A percentile compares a stretch with the other conserved stretches of the same genome.
Conservation (phyloP, 2,797 vertebrate genomes). For the Oreortyx pictus region DNA sequence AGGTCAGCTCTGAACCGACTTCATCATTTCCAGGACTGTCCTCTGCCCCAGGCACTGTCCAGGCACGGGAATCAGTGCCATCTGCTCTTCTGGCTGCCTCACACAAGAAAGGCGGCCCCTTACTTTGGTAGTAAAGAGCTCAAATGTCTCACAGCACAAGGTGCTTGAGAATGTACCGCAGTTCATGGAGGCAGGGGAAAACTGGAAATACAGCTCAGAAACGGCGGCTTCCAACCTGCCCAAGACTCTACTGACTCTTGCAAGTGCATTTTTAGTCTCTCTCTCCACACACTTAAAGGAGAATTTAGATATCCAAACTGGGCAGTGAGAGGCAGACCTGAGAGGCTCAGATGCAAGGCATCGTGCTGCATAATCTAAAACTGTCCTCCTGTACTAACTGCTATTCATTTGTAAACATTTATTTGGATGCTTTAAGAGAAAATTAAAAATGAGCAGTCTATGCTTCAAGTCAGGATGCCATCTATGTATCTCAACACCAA, state of each 20-base stretch:
- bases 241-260: neutral
- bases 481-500: neutral
- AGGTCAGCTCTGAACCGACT: neutral
- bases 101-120: neutral
- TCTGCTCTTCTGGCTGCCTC: neutral
- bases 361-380: neutral
- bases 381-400: neutral
- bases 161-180: fast-evolving
- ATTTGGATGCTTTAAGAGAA: neutral
- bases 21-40: too few relatives aligned
- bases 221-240: neutral
- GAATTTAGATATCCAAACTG: neutral
- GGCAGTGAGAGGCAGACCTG: neutral
- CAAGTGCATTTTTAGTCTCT: fast-evolving
- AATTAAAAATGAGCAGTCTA: neutral
- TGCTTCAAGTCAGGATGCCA: neutral
- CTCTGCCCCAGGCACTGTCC: neutral
- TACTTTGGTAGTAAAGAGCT: neutral
- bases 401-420: neutral
- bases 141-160: neutral
- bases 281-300: fast-evolving
- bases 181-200: neutral
- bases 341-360: neutral
- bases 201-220: fast-evolving
- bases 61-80: neutral